Evolutionary conservation across 2,888 invertebrate genomes (phyloP).

Genomic region (Drosophila nr. fundita): DNA sequence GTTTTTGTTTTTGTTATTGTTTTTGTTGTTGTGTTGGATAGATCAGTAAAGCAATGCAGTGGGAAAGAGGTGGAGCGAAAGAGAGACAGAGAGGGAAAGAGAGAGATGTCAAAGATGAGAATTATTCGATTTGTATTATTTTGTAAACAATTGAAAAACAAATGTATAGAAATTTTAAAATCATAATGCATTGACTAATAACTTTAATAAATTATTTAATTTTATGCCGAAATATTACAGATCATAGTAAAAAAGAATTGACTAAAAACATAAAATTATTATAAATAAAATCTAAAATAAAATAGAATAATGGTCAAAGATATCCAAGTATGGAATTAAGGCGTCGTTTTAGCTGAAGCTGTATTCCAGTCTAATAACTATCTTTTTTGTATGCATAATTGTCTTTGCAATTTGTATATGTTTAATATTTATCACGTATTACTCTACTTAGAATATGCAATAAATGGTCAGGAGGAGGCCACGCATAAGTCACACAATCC

Average conservation of each 20-base stretch:
- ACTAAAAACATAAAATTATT: not conserved
- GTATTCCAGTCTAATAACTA: not conserved
- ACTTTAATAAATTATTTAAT: not conserved
- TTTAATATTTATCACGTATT: not conserved
- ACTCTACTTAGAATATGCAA: conserved; percentile 6
- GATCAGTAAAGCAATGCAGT: conserved; percentile 60
- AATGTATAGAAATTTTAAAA: not conserved
- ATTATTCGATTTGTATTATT: not conserved
- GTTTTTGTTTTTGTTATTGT: not conserved
- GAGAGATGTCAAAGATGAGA: not conserved
- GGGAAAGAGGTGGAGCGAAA: not conserved
- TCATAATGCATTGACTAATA: not conserved
- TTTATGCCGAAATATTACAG: not conserved
- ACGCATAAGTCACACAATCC: conserved; percentile 18
- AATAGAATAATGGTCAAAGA: not conserved
- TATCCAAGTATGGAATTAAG: not conserved
- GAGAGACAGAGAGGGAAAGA: not conserved
- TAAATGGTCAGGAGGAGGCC: not conserved
- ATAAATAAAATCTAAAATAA: not conserved
- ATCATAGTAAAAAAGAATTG: not conserved
- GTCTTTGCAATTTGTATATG: not conserved
- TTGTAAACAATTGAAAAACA: not conserved
- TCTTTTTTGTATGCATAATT: not conserved
- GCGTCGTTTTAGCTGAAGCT: not conserved
- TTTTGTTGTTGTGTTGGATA: conserved; percentile 51